These are phyloP conservation scores for Megastigmus dorsalis DNA, from an alignment of 2,888 invertebrate species.

Conservation along the genomic window DNA sequence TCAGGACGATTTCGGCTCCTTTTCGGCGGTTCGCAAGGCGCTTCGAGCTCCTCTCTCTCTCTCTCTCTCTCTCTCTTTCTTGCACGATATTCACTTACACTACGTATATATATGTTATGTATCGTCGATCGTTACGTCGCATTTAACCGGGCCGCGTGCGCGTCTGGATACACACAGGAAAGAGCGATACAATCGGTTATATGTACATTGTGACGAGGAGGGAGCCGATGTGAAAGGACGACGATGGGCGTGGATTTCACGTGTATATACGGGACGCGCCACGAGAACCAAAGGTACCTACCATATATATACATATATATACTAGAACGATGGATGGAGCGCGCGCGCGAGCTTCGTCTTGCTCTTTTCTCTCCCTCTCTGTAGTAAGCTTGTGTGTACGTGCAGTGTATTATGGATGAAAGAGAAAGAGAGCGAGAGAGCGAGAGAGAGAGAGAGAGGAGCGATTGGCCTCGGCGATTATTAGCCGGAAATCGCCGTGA, in stretches of 20 bases:
- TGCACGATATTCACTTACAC: background rate
- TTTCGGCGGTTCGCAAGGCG: background rate
- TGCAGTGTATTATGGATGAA: background rate
- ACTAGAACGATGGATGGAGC: too few relatives aligned
- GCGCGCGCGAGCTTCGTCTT: background rate
- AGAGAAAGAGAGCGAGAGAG: background rate
- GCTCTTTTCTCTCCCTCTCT: background rate
- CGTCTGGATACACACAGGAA: conserved; percentile 23
- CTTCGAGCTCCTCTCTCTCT: too few relatives aligned
- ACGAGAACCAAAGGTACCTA: background rate
- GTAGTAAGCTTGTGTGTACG: background rate
- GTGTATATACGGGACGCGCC: too few relatives aligned
- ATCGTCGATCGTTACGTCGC: conserved; percentile 1
- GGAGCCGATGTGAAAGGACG: conserved; percentile 29
- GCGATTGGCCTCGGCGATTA: too few relatives aligned
- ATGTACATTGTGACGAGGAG: background rate
- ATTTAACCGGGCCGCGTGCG: conserved; percentile 13
- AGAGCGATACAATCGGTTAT: conserved; percentile 40
- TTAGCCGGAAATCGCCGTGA: conserved; percentile 50
- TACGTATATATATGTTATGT: too few relatives aligned
- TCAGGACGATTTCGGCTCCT: conserved; percentile 29
- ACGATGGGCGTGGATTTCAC: conserved; percentile 38
- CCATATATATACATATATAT: too few relatives aligned
- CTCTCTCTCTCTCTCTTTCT: too few relatives aligned
- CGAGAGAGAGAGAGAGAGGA: background rate